phyloP scores from a whole-genome alignment of 2,113 vertebrate species.

The Lycaon pictus region DNA sequence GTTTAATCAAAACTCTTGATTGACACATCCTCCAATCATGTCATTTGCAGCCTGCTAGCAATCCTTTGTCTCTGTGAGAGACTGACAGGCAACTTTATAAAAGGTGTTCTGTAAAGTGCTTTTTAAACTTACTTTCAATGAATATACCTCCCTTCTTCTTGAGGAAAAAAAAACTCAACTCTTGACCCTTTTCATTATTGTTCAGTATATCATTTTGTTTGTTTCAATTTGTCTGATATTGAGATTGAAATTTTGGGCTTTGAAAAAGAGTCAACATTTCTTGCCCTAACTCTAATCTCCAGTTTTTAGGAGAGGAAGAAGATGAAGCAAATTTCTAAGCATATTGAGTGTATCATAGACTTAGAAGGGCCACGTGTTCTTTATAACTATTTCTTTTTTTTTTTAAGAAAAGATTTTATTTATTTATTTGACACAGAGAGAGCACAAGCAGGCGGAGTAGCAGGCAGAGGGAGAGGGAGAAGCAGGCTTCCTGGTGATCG shows the following conservation, averaged over 20 bases:
- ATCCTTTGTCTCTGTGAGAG: background rate
- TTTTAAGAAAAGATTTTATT: no score
- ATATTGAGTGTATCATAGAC: background rate
- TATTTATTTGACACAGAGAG: no score
- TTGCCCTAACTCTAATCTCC: background rate
- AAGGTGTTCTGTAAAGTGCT: constrained; percentile 3
- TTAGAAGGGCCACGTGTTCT: background rate
- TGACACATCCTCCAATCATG: background rate
- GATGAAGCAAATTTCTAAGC: background rate
- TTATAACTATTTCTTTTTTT: background rate
- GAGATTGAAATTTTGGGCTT: background rate
- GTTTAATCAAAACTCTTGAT: constrained; percentile 35
- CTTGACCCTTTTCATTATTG: background rate
- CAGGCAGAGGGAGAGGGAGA: no score
- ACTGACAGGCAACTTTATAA: background rate
- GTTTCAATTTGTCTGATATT: background rate
- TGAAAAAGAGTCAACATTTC: background rate
- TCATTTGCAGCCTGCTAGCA: background rate
- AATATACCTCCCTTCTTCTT: background rate
- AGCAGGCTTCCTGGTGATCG: no score
- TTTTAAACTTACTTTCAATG: background rate
- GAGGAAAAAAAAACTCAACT: background rate
- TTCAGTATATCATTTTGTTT: background rate
- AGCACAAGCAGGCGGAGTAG: no score
- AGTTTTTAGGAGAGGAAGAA: background rate